phyloP scores from a whole-genome alignment of 2,888 invertebrate genomes.

The Alcis repandata region DNA sequence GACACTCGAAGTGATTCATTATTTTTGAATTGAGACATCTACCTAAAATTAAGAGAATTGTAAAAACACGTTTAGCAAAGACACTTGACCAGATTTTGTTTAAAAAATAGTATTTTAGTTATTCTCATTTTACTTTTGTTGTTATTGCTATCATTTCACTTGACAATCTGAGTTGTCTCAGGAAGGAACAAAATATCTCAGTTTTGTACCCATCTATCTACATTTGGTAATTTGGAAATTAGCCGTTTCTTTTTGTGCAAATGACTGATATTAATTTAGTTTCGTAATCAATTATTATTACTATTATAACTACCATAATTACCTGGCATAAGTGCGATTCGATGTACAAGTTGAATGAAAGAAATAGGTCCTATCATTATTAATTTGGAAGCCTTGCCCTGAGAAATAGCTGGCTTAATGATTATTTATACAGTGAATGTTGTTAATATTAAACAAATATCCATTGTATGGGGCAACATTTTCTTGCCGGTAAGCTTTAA shows the following conservation, averaged over 20 bases:
- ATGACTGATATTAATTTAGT: constrained; percentile 30
- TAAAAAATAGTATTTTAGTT: no score
- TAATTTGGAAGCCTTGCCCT: not conserved
- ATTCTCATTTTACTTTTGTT: no score
- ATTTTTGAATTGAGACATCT: not conserved
- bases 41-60: not conserved
- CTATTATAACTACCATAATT: not conserved
- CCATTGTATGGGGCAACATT: not conserved
- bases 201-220: not conserved
- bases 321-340: constrained; percentile 6
- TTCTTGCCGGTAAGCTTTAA: constrained; percentile 3
- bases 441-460: constrained; percentile 1
- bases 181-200: not conserved
- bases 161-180: not conserved
- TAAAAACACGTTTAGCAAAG: not conserved
- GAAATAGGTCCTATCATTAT: not conserved
- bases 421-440: not conserved
- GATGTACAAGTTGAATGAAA: not conserved
- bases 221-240: not conserved
- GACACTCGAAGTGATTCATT: no score
- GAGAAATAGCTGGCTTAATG: not conserved
- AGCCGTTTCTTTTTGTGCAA: constrained; percentile 21
- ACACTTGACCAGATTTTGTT: not conserved
- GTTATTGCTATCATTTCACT: not conserved
- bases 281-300: constrained; percentile 5